phyloP scores from a whole-genome alignment of 2,888 invertebrate species.

The Matsumyia berberina region DNA sequence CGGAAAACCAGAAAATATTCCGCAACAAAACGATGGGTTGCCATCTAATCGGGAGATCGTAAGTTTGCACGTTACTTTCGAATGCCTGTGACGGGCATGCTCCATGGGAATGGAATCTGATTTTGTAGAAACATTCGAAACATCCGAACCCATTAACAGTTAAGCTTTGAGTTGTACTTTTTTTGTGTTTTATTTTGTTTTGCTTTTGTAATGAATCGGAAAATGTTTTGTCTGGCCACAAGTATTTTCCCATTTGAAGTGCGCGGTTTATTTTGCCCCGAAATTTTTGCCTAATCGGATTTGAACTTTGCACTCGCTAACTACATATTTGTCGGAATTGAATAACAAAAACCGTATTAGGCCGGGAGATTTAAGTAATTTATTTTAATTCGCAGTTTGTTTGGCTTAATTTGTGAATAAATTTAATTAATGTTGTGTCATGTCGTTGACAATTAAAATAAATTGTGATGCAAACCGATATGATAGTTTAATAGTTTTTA shows the following conservation, averaged over 20 bases:
- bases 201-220: constrained; percentile 46
- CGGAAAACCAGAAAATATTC: too few relatives aligned
- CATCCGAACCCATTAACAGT: constrained; percentile 17
- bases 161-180: neutral
- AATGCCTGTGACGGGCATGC: neutral
- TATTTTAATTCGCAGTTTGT: constrained; percentile 57
- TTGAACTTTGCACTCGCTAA: constrained; percentile 33
- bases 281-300: constrained; percentile 53
- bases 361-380: constrained; percentile 35
- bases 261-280: constrained; percentile 27
- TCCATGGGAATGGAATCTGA: constrained; percentile 14
- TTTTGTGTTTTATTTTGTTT: constrained; percentile 17
- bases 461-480: constrained; percentile 16
- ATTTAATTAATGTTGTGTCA: constrained; percentile 44
- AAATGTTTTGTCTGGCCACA: constrained; percentile 64
- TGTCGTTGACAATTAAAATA: constrained; percentile 44
- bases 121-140: constrained; percentile 30
- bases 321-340: constrained; percentile 22
- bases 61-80: constrained; percentile 6
- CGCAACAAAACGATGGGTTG: too few relatives aligned
- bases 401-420: constrained; percentile 62
- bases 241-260: constrained; percentile 64
- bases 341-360: constrained; percentile 40
- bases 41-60: neutral
- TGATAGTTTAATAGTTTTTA: constrained; percentile 14